Percentiles rank a stretch among this genome's conserved stretches.
Conservation (phyloP, 2,888 invertebrate genomes). For the Sinhomidia bicolor region DNA sequence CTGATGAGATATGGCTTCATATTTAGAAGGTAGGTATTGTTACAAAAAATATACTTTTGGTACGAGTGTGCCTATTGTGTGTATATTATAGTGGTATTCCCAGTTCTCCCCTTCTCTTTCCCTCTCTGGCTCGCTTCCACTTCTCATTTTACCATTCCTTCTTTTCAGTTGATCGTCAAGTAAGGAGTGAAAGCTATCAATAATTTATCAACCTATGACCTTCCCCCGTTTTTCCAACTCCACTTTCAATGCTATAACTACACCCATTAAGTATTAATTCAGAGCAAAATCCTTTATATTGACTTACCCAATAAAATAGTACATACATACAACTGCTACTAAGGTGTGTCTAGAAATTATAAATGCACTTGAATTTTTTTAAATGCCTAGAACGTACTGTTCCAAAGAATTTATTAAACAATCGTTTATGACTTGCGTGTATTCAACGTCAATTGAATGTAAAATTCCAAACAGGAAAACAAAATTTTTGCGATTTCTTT, state of each 20-base stretch:
- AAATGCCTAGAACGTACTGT: too few species aligned
- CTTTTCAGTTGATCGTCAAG: background rate
- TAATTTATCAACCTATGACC: conserved; percentile 68
- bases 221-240: conserved; percentile 47
- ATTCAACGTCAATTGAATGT: too few species aligned
- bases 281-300: conserved; percentile 45
- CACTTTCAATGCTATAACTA: conserved; percentile 50
- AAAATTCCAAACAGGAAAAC: too few species aligned
- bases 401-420: too few species aligned
- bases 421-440: too few species aligned
- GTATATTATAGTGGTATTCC: too few species aligned
- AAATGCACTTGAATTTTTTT: too few species aligned
- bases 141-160: background rate
- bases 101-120: background rate
- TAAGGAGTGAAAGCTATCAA: conserved; percentile 24
- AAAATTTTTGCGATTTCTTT: too few species aligned
- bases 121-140: too few species aligned
- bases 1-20: conserved; percentile 4
- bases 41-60: background rate
- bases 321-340: background rate
- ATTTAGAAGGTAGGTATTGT: background rate
- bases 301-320: background rate
- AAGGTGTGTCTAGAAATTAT: too few species aligned
- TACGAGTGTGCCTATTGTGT: too few species aligned
- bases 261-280: conserved; percentile 63